phyloP scores from a whole-genome alignment of 2,888 invertebrate genomes.

The Carterocephalus palaemon region DNA sequence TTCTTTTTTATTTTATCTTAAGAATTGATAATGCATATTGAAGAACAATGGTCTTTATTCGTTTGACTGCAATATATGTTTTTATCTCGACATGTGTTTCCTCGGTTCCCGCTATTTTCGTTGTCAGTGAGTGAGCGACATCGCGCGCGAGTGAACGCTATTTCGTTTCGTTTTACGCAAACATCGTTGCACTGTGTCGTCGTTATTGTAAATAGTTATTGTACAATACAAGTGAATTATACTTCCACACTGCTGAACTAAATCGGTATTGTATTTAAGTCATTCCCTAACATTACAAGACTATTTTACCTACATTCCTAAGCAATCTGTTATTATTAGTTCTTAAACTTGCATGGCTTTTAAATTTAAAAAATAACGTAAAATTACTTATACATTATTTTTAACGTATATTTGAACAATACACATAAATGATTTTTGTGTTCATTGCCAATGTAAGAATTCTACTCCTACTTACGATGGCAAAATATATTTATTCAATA shows the following conservation, averaged over 20 bases:
- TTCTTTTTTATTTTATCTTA: too few species aligned
- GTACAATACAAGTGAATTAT: conserved; percentile 14
- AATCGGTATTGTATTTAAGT: not conserved
- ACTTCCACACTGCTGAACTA: not conserved
- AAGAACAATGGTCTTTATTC: conserved; percentile 38
- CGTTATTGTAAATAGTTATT: not conserved
- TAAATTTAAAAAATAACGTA: too few species aligned
- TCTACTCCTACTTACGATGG: too few species aligned
- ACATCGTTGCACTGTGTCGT: conserved; percentile 5
- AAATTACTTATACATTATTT: too few species aligned
- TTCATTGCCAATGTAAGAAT: too few species aligned
- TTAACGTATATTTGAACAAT: too few species aligned
- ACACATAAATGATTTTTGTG: too few species aligned
- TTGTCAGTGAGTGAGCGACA: conserved; percentile 45
- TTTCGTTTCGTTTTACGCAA: conserved; percentile 7
- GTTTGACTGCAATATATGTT: conserved; percentile 34
- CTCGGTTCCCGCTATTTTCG: conserved; percentile 56
- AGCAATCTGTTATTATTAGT: too few species aligned
- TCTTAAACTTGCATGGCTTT: too few species aligned
- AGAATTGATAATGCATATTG: not conserved
- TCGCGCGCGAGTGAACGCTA: conserved; percentile 48
- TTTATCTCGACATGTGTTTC: conserved; percentile 41
- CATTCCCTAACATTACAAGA: too few species aligned
- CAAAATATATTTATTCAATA: too few species aligned
- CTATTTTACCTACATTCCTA: too few species aligned